Evolutionary conservation across 2,113 vertebrate genomes (phyloP), one percentile per base, ranked within the genome.

Genomic region (Dendrocopos noguchii): DNA sequence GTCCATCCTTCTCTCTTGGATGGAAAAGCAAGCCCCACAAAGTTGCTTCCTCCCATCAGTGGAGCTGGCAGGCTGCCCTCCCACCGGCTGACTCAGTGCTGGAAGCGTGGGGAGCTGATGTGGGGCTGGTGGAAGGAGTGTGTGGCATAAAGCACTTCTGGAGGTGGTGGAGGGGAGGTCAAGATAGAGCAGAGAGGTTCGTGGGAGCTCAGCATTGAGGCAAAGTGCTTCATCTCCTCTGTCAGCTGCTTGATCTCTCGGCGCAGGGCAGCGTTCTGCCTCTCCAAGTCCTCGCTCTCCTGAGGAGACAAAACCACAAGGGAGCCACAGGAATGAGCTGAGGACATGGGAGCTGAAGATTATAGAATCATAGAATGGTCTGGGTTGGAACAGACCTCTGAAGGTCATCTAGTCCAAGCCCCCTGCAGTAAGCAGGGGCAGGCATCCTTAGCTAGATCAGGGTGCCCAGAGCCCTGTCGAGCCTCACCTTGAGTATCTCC

Each of bases 201-300:
- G 0, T 99, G 99, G 95, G 97, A 99, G 96, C 94, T 99, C 97
- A 99, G 98, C 95, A 99, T 96, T 0, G 98, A 98, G 1, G 98
- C 97, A 53, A 99, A 99, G 67, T 99, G 98, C 93, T 99, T 99
- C 96, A 99, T 97, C 95, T 99, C 99, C 84, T 99, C 99, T 0
- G 98, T 98, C 95, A 99, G 97, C 93, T 98, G 98, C 95, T 99
- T 99, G 96, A 99, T 99, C 95, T 99, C 99, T 90, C 99, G 98
- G 91, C 98, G 98, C 87, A 99, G 97, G 19, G 98, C 98, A 0
- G 98, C 98, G 1, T 99, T 99, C 87, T 99, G 98, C 81, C 98
- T 99, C 97, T 99, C 99, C 95, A 99, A 95, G 96, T 98, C 98
- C 93, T 99, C 99, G 1, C 99, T 99, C 94, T 99, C 99, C 99